Conservation (phyloP, 1,140 invertebrate species). For the Rhyacophila brunnea region DNA sequence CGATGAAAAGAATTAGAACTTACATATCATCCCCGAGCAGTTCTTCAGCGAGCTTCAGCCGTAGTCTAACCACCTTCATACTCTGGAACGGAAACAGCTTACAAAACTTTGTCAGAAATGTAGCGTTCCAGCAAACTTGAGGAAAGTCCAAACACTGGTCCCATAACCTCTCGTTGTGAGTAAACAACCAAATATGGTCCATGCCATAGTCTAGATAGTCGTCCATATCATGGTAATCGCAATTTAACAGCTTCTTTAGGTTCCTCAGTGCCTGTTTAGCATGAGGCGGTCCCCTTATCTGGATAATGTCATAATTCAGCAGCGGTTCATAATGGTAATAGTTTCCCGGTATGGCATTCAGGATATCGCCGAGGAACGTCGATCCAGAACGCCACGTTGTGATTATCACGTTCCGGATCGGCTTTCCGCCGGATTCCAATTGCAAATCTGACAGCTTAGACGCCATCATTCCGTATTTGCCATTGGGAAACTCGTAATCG, state of each 20-base stretch:
- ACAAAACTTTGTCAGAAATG: slow-evolving; percentile 77
- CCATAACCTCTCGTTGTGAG: slow-evolving; percentile 81
- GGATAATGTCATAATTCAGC: slow-evolving; percentile 75
- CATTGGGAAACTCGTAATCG: slow-evolving; percentile 61
- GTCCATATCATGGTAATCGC: slow-evolving; percentile 70
- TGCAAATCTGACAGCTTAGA: slow-evolving; percentile 66
- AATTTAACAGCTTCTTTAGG: slow-evolving; percentile 71
- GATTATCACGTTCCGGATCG: slow-evolving; percentile 71
- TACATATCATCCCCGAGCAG: slow-evolving; percentile 72
- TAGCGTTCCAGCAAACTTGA: slow-evolving; percentile 72
- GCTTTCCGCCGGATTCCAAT: slow-evolving; percentile 64
- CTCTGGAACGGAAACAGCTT: slow-evolving; percentile 83
- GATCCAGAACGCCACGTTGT: slow-evolving; percentile 87
- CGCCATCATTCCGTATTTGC: slow-evolving; percentile 53
- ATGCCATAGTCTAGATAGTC: slow-evolving; percentile 77
- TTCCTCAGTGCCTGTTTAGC: slow-evolving; percentile 63
- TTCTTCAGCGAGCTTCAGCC: slow-evolving; percentile 68
- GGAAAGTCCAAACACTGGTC: slow-evolving; percentile 71
- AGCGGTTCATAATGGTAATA: slow-evolving; percentile 89
- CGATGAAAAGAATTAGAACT: too few species aligned
- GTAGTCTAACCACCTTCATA: slow-evolving; percentile 80
- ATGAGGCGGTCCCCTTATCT: slow-evolving; percentile 69
- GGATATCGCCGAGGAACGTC: slow-evolving; percentile 81
- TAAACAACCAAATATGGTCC: slow-evolving; percentile 75
- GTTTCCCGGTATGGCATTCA: slow-evolving; percentile 80